Percentiles rank a stretch among this genome's conserved stretches.
These are phyloP conservation scores for Neogobius melanostomus DNA, from an alignment of 2,113 vertebrate genomes.

Conservation along the genomic window DNA sequence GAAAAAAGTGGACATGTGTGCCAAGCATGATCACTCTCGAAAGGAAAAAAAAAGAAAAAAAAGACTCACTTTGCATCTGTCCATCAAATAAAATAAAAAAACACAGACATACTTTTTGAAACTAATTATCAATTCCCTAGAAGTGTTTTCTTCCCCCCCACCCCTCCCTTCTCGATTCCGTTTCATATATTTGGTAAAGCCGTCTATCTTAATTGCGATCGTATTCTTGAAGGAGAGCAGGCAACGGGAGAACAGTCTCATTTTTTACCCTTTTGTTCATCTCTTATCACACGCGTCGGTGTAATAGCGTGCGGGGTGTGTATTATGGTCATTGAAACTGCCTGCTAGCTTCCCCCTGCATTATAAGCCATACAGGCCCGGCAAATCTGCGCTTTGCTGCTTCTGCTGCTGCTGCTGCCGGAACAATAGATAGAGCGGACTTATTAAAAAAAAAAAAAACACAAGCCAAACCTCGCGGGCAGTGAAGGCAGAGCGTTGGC, in stretches of 20 bases:
- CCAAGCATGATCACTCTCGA: conserved; percentile 57
- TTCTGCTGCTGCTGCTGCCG: background rate
- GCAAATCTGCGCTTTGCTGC: conserved; percentile 40
- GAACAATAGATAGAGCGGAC: conserved; percentile 73
- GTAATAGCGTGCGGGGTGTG: conserved; percentile 61
- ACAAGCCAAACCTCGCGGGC: conserved; percentile 55
- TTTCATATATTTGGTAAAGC: conserved; percentile 41
- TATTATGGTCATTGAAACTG: conserved; percentile 63
- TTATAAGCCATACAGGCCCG: conserved; percentile 46
- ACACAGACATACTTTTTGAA: conserved; percentile 22
- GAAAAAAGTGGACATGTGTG: conserved; percentile 53
- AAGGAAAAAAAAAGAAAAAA: conserved; percentile 22
- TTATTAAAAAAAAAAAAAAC: conserved; percentile 68
- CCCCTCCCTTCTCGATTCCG: conserved; percentile 8
- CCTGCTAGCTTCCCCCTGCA: conserved; percentile 60
- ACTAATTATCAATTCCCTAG: conserved; percentile 60
- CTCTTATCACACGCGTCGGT: conserved; percentile 68
- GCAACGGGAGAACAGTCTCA: conserved; percentile 60
- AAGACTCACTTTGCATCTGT: conserved; percentile 58
- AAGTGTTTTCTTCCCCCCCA: conserved; percentile 23
- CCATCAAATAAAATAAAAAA: conserved; percentile 33
- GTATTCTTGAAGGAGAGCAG: conserved; percentile 62
- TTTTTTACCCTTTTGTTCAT: conserved; percentile 68
- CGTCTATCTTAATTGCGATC: conserved; percentile 77
- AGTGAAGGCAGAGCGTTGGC: conserved; percentile 7